Percentiles rank a stretch among this genome's conserved stretches.
Evolutionary conservation across 53 echinoderm and acorn worm genomes (phyloP).

Genomic region (Paracentrotus lividus): DNA sequence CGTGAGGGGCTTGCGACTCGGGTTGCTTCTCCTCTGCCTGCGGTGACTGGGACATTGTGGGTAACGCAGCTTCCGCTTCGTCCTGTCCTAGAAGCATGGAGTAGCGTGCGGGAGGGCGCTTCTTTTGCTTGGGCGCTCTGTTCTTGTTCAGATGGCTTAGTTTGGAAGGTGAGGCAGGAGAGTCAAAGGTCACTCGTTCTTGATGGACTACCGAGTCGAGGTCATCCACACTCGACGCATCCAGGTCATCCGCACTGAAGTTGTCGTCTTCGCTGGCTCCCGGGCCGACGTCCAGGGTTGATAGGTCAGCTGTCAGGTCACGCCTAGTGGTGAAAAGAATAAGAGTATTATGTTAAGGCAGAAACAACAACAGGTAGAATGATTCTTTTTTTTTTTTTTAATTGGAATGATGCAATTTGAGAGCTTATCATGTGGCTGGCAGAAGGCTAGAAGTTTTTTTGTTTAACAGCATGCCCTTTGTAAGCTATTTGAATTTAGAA

Average conservation of each 20-base stretch:
- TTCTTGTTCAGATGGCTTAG: constrained; percentile 90
- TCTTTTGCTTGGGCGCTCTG: constrained; percentile 84
- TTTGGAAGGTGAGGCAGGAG: constrained; percentile 78
- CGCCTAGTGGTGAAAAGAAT: constrained; percentile 72
- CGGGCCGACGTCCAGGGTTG: constrained; percentile 81
- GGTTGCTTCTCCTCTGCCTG: neutral
- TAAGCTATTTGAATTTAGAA: too few species aligned
- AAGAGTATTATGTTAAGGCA: neutral
- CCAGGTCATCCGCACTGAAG: constrained; percentile 87
- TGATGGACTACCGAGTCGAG: constrained; percentile 55
- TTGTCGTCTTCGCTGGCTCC: constrained; percentile 89
- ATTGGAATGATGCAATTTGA: too few species aligned
- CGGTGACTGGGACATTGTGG: constrained; percentile 1
- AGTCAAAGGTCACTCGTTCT: constrained; percentile 87
- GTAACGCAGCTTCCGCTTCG: constrained; percentile 40
- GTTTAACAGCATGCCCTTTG: too few species aligned
- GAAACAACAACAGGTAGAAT: neutral
- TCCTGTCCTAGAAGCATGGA: constrained; percentile 65
- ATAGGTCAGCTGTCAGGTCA: constrained; percentile 88
- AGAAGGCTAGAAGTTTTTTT: too few species aligned
- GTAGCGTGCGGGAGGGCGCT: constrained; percentile 86
- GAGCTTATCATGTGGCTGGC: too few species aligned
- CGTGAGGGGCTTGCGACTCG: constrained; percentile 39
- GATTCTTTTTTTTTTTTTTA: too few species aligned
- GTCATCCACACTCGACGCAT: constrained; percentile 81